Conservation (phyloP, 2,888 invertebrate genomes). For the Theodoxus fluviatilis region DNA sequence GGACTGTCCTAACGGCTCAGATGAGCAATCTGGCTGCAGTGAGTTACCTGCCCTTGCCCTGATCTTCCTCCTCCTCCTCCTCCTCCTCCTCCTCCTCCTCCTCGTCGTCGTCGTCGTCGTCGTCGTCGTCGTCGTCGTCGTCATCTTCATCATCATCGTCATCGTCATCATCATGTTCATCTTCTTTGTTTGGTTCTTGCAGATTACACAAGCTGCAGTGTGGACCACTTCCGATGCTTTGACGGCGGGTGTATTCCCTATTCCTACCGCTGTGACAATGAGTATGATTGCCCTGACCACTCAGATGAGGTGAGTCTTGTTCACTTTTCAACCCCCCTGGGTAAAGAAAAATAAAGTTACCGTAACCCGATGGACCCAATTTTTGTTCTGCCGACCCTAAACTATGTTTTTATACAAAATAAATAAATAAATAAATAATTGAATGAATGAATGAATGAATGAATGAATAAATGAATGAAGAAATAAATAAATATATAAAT, state of each 20-base stretch:
- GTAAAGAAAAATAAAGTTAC: background rate
- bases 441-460: too few species aligned
- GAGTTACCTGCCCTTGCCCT: conserved; percentile 26
- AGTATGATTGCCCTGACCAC: conserved; percentile 41
- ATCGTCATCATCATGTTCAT: background rate
- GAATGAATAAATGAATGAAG: too few species aligned
- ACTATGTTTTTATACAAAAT: background rate
- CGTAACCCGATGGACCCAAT: too few species aligned
- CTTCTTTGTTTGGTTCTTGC: background rate
- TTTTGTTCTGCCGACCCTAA: too few species aligned
- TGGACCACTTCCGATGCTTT: conserved; percentile 36
- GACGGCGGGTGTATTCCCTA: conserved; percentile 40
- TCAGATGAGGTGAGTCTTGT: conserved; percentile 39
- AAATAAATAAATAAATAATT: background rate
- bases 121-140: background rate
- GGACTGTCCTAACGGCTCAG: conserved; percentile 83
- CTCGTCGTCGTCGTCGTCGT: background rate
- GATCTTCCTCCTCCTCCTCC: background rate
- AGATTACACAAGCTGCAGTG: conserved; percentile 30
- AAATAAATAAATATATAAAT: too few species aligned
- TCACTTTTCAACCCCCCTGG: background rate
- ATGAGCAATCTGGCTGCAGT: conserved; percentile 71
- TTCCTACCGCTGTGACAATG: conserved; percentile 39
- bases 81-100: background rate
- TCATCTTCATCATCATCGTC: background rate